A percentile compares a stretch with the other conserved stretches of the same genome.
Evolutionary conservation across 2,888 invertebrate genomes (phyloP).

Genomic region (Drosophila helvetica): DNA sequence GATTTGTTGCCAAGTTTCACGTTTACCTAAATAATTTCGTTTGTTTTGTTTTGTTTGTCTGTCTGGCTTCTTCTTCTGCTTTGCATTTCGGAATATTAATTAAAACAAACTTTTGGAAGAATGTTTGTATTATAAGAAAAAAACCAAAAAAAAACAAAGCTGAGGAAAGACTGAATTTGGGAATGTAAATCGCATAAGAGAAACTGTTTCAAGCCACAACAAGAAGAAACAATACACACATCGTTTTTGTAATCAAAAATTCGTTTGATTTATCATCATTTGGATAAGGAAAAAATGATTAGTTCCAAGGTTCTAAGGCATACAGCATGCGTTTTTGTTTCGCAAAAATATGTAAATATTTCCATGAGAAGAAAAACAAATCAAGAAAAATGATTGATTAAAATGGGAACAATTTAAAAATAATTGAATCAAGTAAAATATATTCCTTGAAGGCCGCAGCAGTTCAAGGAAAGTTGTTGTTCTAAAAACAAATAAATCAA

Average conservation of each 20-base stretch:
- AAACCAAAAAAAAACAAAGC: not conserved
- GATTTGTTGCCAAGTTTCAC: conserved; percentile 25
- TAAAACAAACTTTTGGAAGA: conserved; percentile 33
- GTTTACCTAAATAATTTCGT: conserved; percentile 38
- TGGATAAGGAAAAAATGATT: not conserved
- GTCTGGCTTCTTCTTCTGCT: conserved; percentile 33
- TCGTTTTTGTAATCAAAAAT: not conserved
- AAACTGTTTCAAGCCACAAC: not conserved
- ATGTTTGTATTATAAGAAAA: conserved; percentile 19
- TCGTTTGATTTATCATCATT: not conserved
- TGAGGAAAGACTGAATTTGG: not conserved
- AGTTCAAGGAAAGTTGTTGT: too few relatives aligned
- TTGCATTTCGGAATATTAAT: conserved; percentile 46
- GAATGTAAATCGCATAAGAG: not conserved
- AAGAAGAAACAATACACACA: too few relatives aligned
- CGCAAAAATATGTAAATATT: not conserved
- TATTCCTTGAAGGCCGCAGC: too few relatives aligned
- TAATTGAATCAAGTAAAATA: too few relatives aligned
- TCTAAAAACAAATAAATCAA: too few relatives aligned
- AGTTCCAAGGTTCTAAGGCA: not conserved
- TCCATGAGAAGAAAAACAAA: not conserved
- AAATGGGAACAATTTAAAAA: not conserved
- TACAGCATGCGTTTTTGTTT: not conserved
- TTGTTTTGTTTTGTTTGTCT: conserved; percentile 23
- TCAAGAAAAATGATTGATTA: not conserved